Percentiles rank a stretch among this genome's conserved stretches.
Evolutionary conservation across 2,888 invertebrate species (phyloP).

Genomic region (Brenthis daphne): DNA sequence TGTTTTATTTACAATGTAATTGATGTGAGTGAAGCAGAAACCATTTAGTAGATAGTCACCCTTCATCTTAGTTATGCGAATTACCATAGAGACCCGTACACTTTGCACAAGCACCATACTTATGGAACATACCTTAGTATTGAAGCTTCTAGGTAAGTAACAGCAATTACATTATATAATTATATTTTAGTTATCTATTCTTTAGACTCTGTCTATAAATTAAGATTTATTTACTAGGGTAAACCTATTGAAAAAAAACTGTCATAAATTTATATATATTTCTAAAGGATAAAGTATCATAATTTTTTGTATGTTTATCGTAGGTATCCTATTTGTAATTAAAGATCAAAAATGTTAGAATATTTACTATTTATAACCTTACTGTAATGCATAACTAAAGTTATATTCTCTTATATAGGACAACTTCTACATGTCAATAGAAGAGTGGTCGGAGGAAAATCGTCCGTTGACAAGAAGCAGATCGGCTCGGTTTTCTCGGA

Average conservation of each 20-base stretch:
- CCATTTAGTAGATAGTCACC: slow-evolving; percentile 27
- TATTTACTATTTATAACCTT: too few species aligned
- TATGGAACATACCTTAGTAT: slow-evolving; percentile 1
- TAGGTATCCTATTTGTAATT: too few species aligned
- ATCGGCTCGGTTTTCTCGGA: slow-evolving; percentile 63
- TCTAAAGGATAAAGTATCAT: too few species aligned
- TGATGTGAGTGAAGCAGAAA: slow-evolving; percentile 28
- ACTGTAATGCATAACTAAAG: background rate
- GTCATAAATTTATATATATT: too few species aligned
- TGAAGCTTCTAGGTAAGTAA: slow-evolving; percentile 19
- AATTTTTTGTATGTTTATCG: too few species aligned
- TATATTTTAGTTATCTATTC: slow-evolving; percentile 1
- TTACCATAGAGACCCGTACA: slow-evolving; percentile 19
- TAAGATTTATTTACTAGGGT: too few species aligned
- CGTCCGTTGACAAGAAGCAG: slow-evolving; percentile 67
- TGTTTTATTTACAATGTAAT: slow-evolving; percentile 40
- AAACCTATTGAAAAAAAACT: too few species aligned
- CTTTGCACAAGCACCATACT: slow-evolving; percentile 31
- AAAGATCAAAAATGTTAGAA: too few species aligned
- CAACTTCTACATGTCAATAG: slow-evolving; percentile 62
- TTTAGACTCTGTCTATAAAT: too few species aligned
- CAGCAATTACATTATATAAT: background rate
- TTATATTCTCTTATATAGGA: slow-evolving; percentile 49
- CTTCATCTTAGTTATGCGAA: slow-evolving; percentile 24
- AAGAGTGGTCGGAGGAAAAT: slow-evolving; percentile 65